phyloP scores from a whole-genome alignment of 2,113 vertebrate genomes.

The Entelurus aequoreus region DNA sequence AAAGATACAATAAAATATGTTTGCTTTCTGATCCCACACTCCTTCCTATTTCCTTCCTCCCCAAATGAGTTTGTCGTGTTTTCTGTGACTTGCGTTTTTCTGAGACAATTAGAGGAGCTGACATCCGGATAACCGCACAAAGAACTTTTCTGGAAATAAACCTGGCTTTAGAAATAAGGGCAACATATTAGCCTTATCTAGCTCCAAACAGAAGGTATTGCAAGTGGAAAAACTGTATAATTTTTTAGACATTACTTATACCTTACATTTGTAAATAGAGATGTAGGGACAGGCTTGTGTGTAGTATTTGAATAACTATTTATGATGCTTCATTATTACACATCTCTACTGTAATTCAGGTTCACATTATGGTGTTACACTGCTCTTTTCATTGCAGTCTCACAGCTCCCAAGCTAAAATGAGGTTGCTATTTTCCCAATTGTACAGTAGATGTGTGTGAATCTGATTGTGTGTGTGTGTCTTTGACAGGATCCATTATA shows the following conservation, averaged over 20 bases:
- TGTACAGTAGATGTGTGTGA: slow-evolving; percentile 14
- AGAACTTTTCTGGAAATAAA: slow-evolving; percentile 38
- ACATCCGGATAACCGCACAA: slow-evolving; percentile 31
- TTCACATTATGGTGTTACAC: slow-evolving; percentile 22
- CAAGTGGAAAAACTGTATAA: slow-evolving; percentile 1
- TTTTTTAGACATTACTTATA: too few relatives aligned
- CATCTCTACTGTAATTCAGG: slow-evolving; percentile 14
- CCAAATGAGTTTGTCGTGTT: slow-evolving; percentile 38
- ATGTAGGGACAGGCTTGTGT: too few relatives aligned
- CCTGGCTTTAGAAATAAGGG: slow-evolving; percentile 29
- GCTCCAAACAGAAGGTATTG: slow-evolving; percentile 20
- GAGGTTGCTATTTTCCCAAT: slow-evolving; percentile 26
- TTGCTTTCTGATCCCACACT: slow-evolving; percentile 42
- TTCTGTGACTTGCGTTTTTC: slow-evolving; percentile 30
- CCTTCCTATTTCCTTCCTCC: background rate
- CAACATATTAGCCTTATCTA: slow-evolving; percentile 27
- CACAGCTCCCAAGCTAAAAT: slow-evolving; percentile 28
- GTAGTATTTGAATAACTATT: background rate
- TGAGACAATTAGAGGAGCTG: slow-evolving; percentile 49
- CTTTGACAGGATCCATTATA: slow-evolving; percentile 35
- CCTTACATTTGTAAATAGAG: too few relatives aligned
- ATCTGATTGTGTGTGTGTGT: slow-evolving; percentile 2
- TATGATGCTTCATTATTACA: slow-evolving; percentile 1
- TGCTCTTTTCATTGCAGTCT: slow-evolving; percentile 8
- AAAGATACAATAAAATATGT: slow-evolving; percentile 5